These are phyloP conservation scores for Nyleta sp. DNA, from an alignment of 2,888 invertebrate species.

Conservation along the genomic window DNA sequence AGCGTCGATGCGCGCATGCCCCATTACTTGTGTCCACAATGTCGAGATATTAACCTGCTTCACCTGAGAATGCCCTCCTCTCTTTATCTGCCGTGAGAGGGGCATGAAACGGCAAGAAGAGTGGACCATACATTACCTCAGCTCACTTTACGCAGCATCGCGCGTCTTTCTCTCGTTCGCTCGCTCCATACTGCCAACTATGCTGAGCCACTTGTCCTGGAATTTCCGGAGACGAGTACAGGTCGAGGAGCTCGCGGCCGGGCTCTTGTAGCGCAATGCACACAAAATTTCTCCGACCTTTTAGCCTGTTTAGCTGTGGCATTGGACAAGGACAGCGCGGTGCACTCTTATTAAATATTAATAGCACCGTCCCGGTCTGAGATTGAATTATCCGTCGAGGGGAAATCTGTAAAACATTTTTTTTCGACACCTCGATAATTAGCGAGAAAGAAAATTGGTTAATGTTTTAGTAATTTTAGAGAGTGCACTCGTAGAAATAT, in stretches of 20 bases:
- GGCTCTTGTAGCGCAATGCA: constrained; percentile 58
- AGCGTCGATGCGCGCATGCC: constrained; percentile 72
- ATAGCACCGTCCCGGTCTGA: not conserved
- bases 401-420: too few species aligned
- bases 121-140: constrained; percentile 70
- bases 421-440: too few species aligned
- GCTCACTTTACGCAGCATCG: constrained; percentile 67
- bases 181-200: constrained; percentile 62
- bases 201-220: constrained; percentile 75
- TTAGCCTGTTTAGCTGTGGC: constrained; percentile 60
- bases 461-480: too few species aligned
- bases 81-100: constrained; percentile 67
- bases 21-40: constrained; percentile 80
- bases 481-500: too few species aligned
- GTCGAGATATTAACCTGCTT: constrained; percentile 79
- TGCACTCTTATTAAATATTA: constrained; percentile 12
- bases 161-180: constrained; percentile 58
- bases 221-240: constrained; percentile 74
- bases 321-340: constrained; percentile 54
- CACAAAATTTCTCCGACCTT: constrained; percentile 65
- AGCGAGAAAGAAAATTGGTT: too few species aligned
- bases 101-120: constrained; percentile 64
- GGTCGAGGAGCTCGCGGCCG: constrained; percentile 62
- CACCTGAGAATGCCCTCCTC: constrained; percentile 74
- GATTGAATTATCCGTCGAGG: too few species aligned